A percentile compares a stretch with the other conserved stretches of the same genome.
Evolutionary conservation across 2,113 vertebrate species (phyloP).

Genomic region (Carollia perspicillata): DNA sequence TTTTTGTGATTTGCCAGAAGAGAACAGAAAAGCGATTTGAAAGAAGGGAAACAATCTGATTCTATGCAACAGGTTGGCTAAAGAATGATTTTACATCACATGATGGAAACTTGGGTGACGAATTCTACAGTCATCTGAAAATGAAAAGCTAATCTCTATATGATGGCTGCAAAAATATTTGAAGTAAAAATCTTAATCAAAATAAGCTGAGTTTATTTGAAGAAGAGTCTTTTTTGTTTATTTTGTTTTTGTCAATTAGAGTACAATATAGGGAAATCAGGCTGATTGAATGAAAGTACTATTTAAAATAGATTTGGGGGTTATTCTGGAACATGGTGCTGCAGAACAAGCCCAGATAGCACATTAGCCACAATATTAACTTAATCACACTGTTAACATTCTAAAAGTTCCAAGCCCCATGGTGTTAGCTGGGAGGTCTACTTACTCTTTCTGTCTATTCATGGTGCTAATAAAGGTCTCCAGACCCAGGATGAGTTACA

Average conservation of each 20-base stretch:
- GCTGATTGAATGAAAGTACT: neutral
- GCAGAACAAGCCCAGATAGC: neutral
- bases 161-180: neutral
- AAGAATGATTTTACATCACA: neutral
- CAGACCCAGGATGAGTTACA: neutral
- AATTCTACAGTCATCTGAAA: neutral
- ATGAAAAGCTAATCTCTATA: neutral
- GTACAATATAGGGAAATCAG: neutral
- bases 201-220: neutral
- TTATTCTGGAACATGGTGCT: neutral
- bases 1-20: neutral
- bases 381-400: constrained; percentile 26
- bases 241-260: neutral
- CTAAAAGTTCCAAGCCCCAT: neutral
- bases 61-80: neutral
- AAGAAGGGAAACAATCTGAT: neutral
- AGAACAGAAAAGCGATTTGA: neutral
- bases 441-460: neutral
- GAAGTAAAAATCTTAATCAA: neutral
- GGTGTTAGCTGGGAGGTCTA: neutral
- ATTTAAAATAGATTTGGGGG: neutral
- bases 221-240: neutral
- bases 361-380: neutral
- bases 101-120: neutral
- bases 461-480: neutral